Evolutionary conservation across 2,888 invertebrate genomes (phyloP).

Genomic region (Pandemis heparana): DNA sequence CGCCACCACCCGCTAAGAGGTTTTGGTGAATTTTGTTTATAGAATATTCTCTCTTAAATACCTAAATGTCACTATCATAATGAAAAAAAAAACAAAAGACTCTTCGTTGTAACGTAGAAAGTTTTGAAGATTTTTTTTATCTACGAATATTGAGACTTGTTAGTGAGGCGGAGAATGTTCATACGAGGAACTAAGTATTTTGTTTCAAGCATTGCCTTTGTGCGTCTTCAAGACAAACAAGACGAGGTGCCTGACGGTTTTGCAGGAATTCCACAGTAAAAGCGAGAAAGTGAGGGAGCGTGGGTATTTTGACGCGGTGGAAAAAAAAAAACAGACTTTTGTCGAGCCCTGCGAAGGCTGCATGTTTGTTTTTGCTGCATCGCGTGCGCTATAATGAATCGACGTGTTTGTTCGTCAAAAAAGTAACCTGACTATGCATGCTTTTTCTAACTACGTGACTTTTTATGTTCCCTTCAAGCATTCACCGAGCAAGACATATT

Average conservation of each 20-base stretch:
- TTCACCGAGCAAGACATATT: not conserved
- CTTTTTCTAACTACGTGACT: slow-evolving; percentile 6
- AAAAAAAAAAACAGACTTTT: slow-evolving; percentile 20
- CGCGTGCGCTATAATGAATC: slow-evolving; percentile 11
- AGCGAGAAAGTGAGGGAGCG: slow-evolving; percentile 26
- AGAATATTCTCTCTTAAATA: not conserved
- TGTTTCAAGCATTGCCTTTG: slow-evolving; percentile 35
- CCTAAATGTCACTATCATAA: not conserved
- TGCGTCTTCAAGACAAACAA: slow-evolving; percentile 25
- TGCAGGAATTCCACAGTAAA: slow-evolving; percentile 19
- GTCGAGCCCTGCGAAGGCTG: slow-evolving; percentile 5
- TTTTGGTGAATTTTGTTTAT: slow-evolving; percentile 15
- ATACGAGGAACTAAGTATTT: slow-evolving; percentile 20
- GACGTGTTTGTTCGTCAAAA: slow-evolving; percentile 19
- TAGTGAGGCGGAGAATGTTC: slow-evolving; percentile 22
- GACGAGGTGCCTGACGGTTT: slow-evolving; percentile 8
- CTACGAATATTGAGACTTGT: slow-evolving; percentile 28
- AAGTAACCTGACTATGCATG: slow-evolving; percentile 9
- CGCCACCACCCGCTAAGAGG: not conserved
- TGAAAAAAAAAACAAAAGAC: slow-evolving; percentile 23
- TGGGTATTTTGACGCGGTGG: slow-evolving; percentile 32
- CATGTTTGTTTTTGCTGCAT: slow-evolving; percentile 9
- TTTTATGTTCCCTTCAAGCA: not conserved
- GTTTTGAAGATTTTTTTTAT: slow-evolving; percentile 10
- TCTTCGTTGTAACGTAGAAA: too few relatives aligned